Percentiles rank a stretch among this genome's conserved stretches.
These are phyloP conservation scores for Galleria mellonella DNA, from an alignment of 1,140 invertebrate species.

Conservation along the genomic window DNA sequence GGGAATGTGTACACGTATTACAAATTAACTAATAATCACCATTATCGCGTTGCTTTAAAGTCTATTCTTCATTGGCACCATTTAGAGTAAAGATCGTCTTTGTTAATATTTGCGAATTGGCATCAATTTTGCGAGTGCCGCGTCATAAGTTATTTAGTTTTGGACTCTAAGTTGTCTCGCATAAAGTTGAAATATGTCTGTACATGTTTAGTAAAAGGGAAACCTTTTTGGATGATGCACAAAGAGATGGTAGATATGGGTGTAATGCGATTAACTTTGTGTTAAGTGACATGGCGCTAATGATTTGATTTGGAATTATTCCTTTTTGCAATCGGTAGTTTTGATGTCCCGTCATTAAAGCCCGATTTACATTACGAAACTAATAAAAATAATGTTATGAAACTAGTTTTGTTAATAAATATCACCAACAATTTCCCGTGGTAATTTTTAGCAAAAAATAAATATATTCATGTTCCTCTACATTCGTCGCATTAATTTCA, in stretches of 20 bases:
- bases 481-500: too few species aligned
- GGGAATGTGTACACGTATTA: constrained; percentile 6
- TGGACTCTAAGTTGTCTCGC: constrained; percentile 3
- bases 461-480: too few species aligned
- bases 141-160: background rate
- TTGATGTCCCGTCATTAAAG: background rate
- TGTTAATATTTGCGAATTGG: constrained; percentile 48
- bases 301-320: constrained; percentile 46
- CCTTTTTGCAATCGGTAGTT: background rate
- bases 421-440: too few species aligned
- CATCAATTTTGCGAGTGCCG: constrained; percentile 14
- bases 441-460: too few species aligned
- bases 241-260: constrained; percentile 53
- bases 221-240: constrained; percentile 30
- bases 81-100: constrained; percentile 23
- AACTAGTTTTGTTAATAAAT: too few species aligned
- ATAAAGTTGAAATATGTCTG: constrained; percentile 4
- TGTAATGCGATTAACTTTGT: constrained; percentile 55
- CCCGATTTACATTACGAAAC: too few species aligned
- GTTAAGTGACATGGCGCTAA: constrained; percentile 58
- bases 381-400: too few species aligned
- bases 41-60: too few species aligned
- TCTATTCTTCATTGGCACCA: too few species aligned
- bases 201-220: constrained; percentile 2
- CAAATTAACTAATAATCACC: too few species aligned